phyloP scores from a whole-genome alignment of 2,888 invertebrate genomes.

The Ptychoptera contaminata region DNA sequence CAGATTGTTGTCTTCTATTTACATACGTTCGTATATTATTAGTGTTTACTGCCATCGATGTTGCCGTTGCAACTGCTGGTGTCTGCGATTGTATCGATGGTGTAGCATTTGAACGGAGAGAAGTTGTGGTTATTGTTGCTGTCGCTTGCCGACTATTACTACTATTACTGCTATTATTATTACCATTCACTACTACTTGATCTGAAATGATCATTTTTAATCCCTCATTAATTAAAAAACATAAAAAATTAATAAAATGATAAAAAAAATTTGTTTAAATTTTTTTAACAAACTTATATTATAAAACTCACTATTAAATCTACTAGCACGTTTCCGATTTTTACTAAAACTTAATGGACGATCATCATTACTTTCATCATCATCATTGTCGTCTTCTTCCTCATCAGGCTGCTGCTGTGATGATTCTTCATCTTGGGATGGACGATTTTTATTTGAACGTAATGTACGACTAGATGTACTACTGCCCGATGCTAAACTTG shows the following conservation, averaged over 20 bases:
- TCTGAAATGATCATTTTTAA: neutral
- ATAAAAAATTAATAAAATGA: neutral
- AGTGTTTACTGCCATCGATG: neutral
- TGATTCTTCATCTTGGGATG: constrained; percentile 17
- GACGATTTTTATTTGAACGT: neutral
- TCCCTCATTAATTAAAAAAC: neutral
- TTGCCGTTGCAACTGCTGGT: neutral
- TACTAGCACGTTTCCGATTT: neutral
- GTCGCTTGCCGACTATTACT: neutral
- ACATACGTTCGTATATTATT: neutral
- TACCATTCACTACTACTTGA: neutral
- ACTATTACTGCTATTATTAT: neutral
- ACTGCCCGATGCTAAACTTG: too few species aligned
- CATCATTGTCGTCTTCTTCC: constrained; percentile 4
- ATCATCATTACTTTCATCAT: constrained; percentile 1
- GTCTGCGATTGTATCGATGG: too few species aligned
- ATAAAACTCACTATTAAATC: neutral
- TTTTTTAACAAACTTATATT: neutral
- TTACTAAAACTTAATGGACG: neutral
- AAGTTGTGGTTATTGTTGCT: neutral
- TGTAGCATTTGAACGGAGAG: neutral
- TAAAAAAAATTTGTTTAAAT: neutral
- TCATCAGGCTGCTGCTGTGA: constrained; percentile 19
- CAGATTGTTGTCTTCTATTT: neutral
- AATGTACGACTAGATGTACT: too few species aligned